Percentiles rank a stretch among this genome's conserved stretches.
Evolutionary conservation across 92 coral and sea anemone genomes (phyloP).

Genomic region (Umimayanthus chanpuru): DNA sequence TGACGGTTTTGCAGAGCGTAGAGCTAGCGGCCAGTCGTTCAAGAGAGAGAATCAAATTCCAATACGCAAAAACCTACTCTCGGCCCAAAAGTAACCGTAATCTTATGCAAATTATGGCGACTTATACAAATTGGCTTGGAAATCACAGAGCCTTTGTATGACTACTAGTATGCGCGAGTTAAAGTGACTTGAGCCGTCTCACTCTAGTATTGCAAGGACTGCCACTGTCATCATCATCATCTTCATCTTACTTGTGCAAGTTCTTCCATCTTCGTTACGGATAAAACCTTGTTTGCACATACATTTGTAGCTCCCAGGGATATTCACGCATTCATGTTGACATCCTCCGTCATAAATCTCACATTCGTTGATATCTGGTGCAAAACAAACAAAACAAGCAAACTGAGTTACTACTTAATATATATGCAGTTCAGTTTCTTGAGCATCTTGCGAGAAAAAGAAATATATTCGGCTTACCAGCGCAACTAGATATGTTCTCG

Average conservation of each 20-base stretch:
- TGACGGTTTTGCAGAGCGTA: no score
- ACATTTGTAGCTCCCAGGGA: constrained; percentile 20
- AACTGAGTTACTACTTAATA: background rate
- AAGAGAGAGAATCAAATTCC: no score
- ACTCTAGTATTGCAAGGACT: background rate
- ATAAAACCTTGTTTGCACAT: constrained; percentile 6
- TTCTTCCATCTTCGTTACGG: constrained; percentile 2
- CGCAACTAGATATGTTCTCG: constrained; percentile 3
- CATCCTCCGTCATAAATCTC: background rate
- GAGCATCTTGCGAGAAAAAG: background rate
- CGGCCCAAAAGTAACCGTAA: no score
- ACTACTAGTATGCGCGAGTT: no score
- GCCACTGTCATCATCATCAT: background rate
- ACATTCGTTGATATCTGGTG: constrained; percentile 18
- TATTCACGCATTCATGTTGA: constrained; percentile 11
- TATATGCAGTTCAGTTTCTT: background rate
- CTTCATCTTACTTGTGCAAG: background rate
- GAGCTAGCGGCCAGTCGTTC: no score
- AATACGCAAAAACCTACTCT: no score
- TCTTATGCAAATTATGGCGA: no score
- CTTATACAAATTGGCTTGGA: no score
- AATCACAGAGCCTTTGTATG: no score
- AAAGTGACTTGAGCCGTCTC: no score
- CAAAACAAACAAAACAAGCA: background rate
- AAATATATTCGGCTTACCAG: background rate